Evolutionary conservation across 2,797 vertebrate species (phyloP).

Genomic region (Limnodromus scolopaceus): DNA sequence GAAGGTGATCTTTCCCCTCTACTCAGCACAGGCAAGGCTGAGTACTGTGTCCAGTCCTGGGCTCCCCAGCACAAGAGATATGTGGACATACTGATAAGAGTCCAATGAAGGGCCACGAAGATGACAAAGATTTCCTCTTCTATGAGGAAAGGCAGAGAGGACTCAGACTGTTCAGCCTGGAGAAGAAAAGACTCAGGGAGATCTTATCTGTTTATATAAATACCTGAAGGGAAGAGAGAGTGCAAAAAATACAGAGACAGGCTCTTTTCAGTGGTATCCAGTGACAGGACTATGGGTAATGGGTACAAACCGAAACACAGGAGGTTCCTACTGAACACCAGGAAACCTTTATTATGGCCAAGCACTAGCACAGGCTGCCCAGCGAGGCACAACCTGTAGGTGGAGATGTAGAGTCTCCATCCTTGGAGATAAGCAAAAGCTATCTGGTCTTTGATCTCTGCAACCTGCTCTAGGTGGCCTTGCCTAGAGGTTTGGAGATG

Average conservation of each 20-base stretch:
- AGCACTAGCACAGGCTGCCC: not conserved
- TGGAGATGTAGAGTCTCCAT: not conserved
- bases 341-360: not conserved
- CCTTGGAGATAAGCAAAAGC: not conserved
- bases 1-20: not conserved
- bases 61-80: not conserved
- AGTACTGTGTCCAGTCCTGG: not conserved
- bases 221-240: not conserved
- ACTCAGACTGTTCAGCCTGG: not conserved
- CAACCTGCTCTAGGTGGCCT: not conserved
- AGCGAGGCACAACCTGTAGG: not conserved
- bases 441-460: not conserved
- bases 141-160: not conserved
- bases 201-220: not conserved
- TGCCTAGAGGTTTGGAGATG: not conserved
- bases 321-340: not conserved
- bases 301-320: not conserved
- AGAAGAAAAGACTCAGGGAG: not conserved
- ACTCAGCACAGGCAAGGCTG: not conserved
- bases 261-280: not conserved
- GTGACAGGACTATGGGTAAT: not conserved
- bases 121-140: not conserved
- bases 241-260: not conserved
- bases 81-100: not conserved
- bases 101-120: not conserved